These are phyloP conservation scores for Apis florea DNA, from an alignment of 1,140 invertebrate genomes.

Conservation along the genomic window DNA sequence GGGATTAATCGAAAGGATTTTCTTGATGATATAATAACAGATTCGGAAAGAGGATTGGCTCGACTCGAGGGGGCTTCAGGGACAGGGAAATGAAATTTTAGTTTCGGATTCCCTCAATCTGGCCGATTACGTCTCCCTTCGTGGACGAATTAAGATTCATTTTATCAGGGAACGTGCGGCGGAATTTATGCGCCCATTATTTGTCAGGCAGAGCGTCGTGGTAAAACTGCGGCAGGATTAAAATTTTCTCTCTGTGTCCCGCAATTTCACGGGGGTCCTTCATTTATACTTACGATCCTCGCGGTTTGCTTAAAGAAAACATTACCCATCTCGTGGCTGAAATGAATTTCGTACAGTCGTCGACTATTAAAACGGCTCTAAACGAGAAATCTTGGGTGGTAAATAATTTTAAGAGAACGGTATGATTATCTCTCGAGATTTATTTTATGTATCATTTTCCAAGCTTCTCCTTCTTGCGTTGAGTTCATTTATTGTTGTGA, in stretches of 20 bases:
- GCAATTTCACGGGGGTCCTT: background rate
- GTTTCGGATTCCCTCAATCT: slow-evolving; percentile 31
- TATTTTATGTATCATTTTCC: too few species aligned
- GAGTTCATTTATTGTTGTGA: too few species aligned
- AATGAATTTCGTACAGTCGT: background rate
- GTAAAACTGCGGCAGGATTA: slow-evolving; percentile 30
- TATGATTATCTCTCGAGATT: too few species aligned
- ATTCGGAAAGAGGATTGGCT: background rate
- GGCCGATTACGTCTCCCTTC: slow-evolving; percentile 15
- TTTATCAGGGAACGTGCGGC: slow-evolving; percentile 24
- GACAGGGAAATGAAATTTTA: slow-evolving; percentile 26
- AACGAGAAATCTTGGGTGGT: too few species aligned
- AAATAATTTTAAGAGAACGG: too few species aligned
- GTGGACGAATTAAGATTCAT: slow-evolving; percentile 35
- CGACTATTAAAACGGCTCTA: background rate
- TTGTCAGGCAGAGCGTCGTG: slow-evolving; percentile 16
- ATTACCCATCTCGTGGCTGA: background rate
- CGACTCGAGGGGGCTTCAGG: background rate
- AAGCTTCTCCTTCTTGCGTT: too few species aligned
- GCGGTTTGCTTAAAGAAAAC: slow-evolving; percentile 11
- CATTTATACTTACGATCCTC: slow-evolving; percentile 18
- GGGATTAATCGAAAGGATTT: background rate
- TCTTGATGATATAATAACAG: background rate
- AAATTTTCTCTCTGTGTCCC: slow-evolving; percentile 16
- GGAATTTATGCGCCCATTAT: slow-evolving; percentile 47